Conservation (phyloP, 1,140 invertebrate genomes). For the Pseudomyrmex concolor region DNA sequence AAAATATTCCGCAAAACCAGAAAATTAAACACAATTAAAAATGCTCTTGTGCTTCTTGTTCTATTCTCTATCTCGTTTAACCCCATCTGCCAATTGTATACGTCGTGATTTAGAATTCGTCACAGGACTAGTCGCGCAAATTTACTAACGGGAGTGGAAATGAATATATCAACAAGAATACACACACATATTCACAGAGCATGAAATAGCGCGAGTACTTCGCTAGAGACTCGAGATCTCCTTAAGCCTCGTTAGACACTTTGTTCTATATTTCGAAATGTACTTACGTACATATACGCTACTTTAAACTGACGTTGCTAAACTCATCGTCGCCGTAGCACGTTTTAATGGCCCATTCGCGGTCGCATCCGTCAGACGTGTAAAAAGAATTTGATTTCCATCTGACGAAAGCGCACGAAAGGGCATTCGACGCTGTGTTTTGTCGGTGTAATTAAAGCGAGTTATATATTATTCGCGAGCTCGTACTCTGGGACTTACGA, state of each 20-base stretch:
- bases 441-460: not conserved
- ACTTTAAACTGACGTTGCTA: conserved; percentile 61
- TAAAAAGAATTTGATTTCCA: conserved; percentile 70
- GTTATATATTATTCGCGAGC: not conserved
- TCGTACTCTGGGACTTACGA: not conserved
- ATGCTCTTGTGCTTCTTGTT: not conserved
- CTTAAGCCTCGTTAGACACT: conserved; percentile 78
- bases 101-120: not conserved
- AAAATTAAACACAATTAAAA: too few species aligned
- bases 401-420: not conserved
- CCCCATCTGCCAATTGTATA: not conserved
- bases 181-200: conserved; percentile 25
- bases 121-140: not conserved
- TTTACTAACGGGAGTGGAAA: conserved; percentile 28
- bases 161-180: conserved; percentile 33
- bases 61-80: not conserved
- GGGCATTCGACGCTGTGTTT: conserved; percentile 34
- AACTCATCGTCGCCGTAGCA: conserved; percentile 69
- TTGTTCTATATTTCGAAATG: conserved; percentile 75
- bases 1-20: not conserved
- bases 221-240: conserved; percentile 70
- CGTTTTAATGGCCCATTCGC: conserved; percentile 73
- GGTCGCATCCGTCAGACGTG: conserved; percentile 33
- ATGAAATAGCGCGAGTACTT: conserved; percentile 67
- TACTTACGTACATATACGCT: conserved; percentile 51